phyloP scores from a whole-genome alignment of 1,140 invertebrate species.

The Agrilus planipennis region DNA sequence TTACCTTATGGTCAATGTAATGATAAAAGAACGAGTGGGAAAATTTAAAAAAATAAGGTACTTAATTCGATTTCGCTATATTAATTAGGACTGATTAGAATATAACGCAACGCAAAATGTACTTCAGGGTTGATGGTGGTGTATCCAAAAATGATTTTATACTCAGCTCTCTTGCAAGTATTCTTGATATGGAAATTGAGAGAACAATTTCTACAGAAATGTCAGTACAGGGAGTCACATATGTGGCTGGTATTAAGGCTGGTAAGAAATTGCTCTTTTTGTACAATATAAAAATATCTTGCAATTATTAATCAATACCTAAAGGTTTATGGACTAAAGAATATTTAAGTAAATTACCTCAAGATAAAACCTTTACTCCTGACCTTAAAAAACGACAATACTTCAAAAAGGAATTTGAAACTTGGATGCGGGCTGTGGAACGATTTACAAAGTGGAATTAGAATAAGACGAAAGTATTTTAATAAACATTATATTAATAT shows the following conservation, averaged over 20 bases:
- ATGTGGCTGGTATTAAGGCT: slow-evolving; percentile 64
- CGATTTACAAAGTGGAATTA: slow-evolving; percentile 21
- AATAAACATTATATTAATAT: no score
- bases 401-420: slow-evolving; percentile 9
- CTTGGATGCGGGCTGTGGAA: slow-evolving; percentile 19
- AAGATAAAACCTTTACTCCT: slow-evolving; percentile 45
- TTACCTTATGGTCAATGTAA: slow-evolving; percentile 58
- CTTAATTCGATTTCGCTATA: slow-evolving; percentile 1
- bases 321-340: slow-evolving; percentile 39
- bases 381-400: slow-evolving; percentile 7
- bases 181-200: slow-evolving; percentile 62
- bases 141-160: slow-evolving; percentile 86
- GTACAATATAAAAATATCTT: not conserved
- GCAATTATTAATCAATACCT: not conserved
- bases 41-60: slow-evolving; percentile 15
- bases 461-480: no score
- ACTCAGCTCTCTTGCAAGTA: slow-evolving; percentile 73
- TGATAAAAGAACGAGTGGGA: slow-evolving; percentile 52
- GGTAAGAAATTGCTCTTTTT: slow-evolving; percentile 38
- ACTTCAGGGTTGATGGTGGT: slow-evolving; percentile 78
- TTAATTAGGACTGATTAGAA: not conserved
- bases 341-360: slow-evolving; percentile 44
- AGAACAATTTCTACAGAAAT: slow-evolving; percentile 55
- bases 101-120: not conserved
- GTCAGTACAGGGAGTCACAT: slow-evolving; percentile 67